A percentile compares a stretch with the other conserved stretches of the same genome.
These are phyloP conservation scores for Poecilia velifera DNA, from an alignment of 2,797 vertebrate genomes.

Conservation along the genomic window DNA sequence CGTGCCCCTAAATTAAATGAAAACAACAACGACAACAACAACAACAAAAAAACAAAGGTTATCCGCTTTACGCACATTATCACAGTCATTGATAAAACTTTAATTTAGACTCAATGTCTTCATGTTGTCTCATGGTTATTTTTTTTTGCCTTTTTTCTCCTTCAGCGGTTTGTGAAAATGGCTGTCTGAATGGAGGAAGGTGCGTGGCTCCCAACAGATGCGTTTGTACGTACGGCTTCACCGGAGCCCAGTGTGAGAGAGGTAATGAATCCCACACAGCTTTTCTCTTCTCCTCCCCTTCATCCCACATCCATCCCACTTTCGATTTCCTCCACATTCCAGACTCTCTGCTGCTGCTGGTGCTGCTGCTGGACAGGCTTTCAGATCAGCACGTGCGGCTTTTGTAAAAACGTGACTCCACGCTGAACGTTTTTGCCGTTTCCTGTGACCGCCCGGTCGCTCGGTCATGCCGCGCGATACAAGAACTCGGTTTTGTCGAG, in stretches of 20 bases:
- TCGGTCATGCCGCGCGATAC: slow-evolving; percentile 58
- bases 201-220: slow-evolving; percentile 98
- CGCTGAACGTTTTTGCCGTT: slow-evolving; percentile 38
- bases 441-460: slow-evolving; percentile 48
- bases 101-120: neutral
- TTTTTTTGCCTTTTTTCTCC: slow-evolving; percentile 43
- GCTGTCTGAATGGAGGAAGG: slow-evolving; percentile 93
- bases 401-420: slow-evolving; percentile 47
- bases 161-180: slow-evolving; percentile 95
- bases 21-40: neutral
- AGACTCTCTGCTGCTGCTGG: slow-evolving; percentile 13
- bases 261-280: slow-evolving; percentile 78
- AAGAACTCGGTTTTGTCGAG: slow-evolving; percentile 66
- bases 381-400: slow-evolving; percentile 43
- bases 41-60: neutral
- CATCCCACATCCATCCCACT: slow-evolving; percentile 5
- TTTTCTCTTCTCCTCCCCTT: slow-evolving; percentile 10
- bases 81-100: neutral
- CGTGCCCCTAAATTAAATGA: neutral
- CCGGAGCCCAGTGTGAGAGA: slow-evolving; percentile 97
- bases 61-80: neutral
- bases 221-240: slow-evolving; percentile 96
- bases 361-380: slow-evolving; percentile 22
- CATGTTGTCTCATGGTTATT: slow-evolving; percentile 25
- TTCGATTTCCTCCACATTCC: slow-evolving; percentile 25